Evolutionary conservation across 2,113 vertebrate genomes (phyloP).

Genomic region (Phalacrocorax brasilianus): DNA sequence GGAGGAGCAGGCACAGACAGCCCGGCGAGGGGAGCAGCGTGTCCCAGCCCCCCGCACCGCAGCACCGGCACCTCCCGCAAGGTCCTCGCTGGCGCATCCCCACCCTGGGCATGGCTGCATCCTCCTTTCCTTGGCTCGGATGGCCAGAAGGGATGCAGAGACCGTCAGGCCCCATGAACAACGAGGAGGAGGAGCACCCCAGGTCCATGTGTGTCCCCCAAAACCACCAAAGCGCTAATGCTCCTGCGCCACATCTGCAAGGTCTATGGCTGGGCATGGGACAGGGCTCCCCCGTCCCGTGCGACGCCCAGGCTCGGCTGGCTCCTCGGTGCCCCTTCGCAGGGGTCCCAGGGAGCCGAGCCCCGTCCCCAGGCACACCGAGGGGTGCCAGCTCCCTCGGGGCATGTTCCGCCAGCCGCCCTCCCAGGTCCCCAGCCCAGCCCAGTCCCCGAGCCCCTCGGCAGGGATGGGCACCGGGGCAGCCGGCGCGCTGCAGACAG

Average conservation of each 20-base stretch:
- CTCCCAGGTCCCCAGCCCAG: not conserved
- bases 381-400: not conserved
- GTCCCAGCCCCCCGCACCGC: not conserved
- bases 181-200: not conserved
- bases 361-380: not conserved
- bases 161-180: accelerated
- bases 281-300: not conserved
- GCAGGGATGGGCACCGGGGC: not conserved
- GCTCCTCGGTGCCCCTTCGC: not conserved
- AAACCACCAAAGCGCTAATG: not conserved
- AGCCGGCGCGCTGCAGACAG: not conserved
- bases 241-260: not conserved
- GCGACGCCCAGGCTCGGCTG: not conserved
- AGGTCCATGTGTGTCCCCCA: not conserved
- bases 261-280: accelerated
- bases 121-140: not conserved
- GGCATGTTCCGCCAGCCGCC: not conserved
- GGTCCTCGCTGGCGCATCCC: not conserved
- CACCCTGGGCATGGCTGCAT: not conserved
- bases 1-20: no score
- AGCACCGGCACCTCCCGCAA: accelerated
- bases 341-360: not conserved
- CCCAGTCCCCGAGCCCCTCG: accelerated
- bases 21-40: accelerated
- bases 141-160: not conserved